phyloP scores from a whole-genome alignment of 2,113 vertebrate genomes.

The Rhinichthys klamathensis region DNA sequence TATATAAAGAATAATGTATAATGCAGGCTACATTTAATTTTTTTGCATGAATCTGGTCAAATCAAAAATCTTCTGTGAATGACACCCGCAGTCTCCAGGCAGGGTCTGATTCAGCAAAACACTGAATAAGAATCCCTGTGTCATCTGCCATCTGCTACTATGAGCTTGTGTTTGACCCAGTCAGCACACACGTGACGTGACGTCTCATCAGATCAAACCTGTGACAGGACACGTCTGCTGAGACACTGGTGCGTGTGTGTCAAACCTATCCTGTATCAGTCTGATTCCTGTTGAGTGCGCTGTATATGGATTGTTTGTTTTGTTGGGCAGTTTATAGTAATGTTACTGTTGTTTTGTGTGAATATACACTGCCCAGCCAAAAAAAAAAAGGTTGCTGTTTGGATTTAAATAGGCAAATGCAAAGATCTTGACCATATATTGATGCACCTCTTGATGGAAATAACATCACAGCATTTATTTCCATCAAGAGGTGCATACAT shows the following conservation, averaged over 20 bases:
- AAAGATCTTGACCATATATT: no score
- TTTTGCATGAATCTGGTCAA: neutral
- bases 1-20: neutral
- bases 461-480: no score
- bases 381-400: no score
- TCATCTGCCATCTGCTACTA: constrained; percentile 17
- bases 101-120: constrained; percentile 6
- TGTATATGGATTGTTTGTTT: neutral
- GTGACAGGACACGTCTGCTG: neutral
- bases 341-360: no score
- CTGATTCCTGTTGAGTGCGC: neutral
- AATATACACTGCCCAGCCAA: no score
- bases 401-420: no score
- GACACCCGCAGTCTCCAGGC: neutral
- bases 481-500: no score
- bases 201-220: neutral
- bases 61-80: neutral
- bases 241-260: neutral
- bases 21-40: neutral
- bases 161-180: neutral
- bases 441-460: no score
- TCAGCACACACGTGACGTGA: neutral
- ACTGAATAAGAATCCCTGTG: neutral
- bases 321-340: neutral
- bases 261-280: no score